Evolutionary conservation across 2,888 invertebrate genomes (phyloP), one percentile per base, ranked within the genome.

Genomic region (Drosophila nr. medialis): DNA sequence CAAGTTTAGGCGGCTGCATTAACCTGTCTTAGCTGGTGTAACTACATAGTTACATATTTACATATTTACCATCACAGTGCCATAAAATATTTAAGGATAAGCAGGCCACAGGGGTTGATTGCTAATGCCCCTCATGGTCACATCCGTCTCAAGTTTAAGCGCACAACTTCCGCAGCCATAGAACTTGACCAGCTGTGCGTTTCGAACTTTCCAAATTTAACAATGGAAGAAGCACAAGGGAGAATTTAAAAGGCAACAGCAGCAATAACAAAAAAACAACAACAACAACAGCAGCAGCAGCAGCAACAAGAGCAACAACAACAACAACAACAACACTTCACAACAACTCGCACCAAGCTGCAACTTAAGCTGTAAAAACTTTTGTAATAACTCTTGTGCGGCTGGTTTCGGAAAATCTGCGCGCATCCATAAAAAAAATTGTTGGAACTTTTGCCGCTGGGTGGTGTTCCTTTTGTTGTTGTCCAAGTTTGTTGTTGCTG

Each of bases 361-460:
- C 72, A 74, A 74, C 67, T 74, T 74, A 67, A 74, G 74, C 73
- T 74, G 67, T 74, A 74, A 74, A 67, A 80, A 80, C 83, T 80
- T 80, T 80, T 65, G 80, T 69, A 83, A 80, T 80, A 80, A 80
- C 78, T 80, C 77, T 80, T 72, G 58, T 64, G 56, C 56, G 54
- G 66, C 75, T 55, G 80, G 79, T 38, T 71, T 65, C 45, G 59
- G 55, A 65, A 80, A 76, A 80, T 76, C 83, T 83, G 83, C 80
- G 83, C 83, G 77, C 80, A 77, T 72, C 77, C 73, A 80, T 83
- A 80, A 80, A 83, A 77, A 64, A 62, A 79, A 71, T 60, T 60
- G 72, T 61, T 76, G 67, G 50, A 56, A 49, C 38, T 67, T 72
- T 72, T 80, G 69, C 64, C 70, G 61, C 55, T 42, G 42, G 10